Base-by-base conservation (phyloP, 30 jellyfish, hydroid and myxozoan genomes). In the Euphysa ruthae region DNA sequence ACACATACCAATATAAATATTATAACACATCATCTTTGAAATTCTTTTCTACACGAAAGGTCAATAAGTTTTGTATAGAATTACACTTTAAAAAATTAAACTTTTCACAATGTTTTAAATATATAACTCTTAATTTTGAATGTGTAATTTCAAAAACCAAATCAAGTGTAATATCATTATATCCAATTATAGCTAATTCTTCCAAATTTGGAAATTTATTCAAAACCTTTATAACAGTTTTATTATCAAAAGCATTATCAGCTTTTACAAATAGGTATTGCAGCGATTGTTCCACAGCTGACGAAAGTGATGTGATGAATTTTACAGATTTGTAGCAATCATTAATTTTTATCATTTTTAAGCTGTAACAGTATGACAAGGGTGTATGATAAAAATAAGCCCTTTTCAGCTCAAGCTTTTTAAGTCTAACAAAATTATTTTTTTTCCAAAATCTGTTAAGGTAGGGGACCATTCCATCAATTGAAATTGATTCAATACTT, bases 401-500 rank as follows among this genome's bases (percentile, higher is more conserved):
- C 42, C 42, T 63, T 35, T 42, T 35, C 1, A 63, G 61, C 42
- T 63, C 77, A 1, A 63, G 46, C 15, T 42, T 33, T 18, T 31
- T 29, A 64, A 63, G 63, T 33, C 42, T 63, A 16, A 13, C 29
- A 63, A 63, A 63, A 32, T 35, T 2, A 63, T 63, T 63, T 15
- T 63, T 35, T 43, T 22, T 34, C 77, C 77, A 63, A 34, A 24
- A 63, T 22, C 22, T 63, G 6, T 64, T 63, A 32, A 6, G 15
- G 62, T 63, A 63, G 21, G 77, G 77, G 18, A 63, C 42, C 43
- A 63, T 63, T 15, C 77, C 77, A 63, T 63, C 68, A 3, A 63
- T 30, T 14, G 24, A 24, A 29, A 63, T 30, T 34, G 10, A 10
- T 18, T 63, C 46, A 0, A 63, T 12, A 22, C 42, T 35, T 19